A percentile compares a stretch with the other conserved stretches of the same genome.
phyloP scores from a whole-genome alignment of 92 coral and sea anemone genomes.

The Zoanthus solanderi region DNA sequence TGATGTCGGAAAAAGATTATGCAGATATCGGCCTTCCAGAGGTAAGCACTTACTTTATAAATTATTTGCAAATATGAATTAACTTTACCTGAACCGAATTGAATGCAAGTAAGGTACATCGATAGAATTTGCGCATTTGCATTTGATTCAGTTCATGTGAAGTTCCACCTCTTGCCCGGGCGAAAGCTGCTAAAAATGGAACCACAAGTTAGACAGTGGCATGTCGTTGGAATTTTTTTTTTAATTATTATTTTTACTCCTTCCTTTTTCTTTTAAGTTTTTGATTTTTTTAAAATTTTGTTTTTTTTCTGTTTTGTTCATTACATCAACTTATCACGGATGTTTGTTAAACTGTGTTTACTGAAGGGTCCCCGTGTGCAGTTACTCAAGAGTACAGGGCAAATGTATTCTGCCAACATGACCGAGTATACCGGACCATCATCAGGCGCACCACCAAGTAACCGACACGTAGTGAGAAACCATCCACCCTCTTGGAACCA shows the following conservation, averaged over 20 bases:
- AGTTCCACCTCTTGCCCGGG: too few relatives aligned
- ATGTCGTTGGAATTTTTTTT: background rate
- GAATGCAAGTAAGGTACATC: too few relatives aligned
- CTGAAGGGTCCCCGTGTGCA: constrained; percentile 46
- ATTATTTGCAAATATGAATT: background rate
- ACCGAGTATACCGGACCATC: constrained; percentile 30
- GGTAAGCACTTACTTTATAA: constrained; percentile 60
- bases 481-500: constrained; percentile 45
- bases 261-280: background rate
- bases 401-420: constrained; percentile 31
- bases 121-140: background rate
- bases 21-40: constrained; percentile 98
- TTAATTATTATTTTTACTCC: background rate
- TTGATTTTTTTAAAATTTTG: background rate
- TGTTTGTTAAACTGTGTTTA: background rate
- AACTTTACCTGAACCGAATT: too few relatives aligned
- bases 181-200: too few relatives aligned
- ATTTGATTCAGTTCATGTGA: background rate
- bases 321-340: background rate
- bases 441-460: constrained; percentile 29
- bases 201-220: too few relatives aligned
- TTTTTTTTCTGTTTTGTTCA: background rate
- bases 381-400: constrained; percentile 44
- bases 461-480: constrained; percentile 41
- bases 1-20: constrained; percentile 99